phyloP scores from a whole-genome alignment of 2,888 invertebrate genomes.

The Pterostichus niger region DNA sequence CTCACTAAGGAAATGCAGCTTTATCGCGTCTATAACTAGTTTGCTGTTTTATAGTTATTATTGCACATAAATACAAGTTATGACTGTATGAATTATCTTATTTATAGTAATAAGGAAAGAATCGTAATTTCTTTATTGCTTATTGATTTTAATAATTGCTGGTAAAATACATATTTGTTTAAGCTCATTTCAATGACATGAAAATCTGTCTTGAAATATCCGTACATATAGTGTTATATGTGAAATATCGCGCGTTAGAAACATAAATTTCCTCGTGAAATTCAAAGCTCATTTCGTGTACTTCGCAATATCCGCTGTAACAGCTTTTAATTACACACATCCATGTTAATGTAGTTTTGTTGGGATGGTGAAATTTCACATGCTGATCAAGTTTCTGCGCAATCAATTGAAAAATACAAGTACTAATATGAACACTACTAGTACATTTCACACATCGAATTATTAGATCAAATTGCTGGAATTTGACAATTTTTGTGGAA shows the following conservation, averaged over 20 bases:
- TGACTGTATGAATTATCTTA: neutral
- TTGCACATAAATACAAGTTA: neutral
- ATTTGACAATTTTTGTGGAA: no score
- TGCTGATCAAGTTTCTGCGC: slow-evolving; percentile 12
- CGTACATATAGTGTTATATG: no score
- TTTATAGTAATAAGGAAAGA: slow-evolving; percentile 6
- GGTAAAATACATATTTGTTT: neutral
- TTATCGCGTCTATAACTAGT: slow-evolving; percentile 34
- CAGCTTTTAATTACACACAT: slow-evolving; percentile 5
- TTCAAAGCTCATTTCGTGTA: neutral
- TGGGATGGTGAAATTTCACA: neutral
- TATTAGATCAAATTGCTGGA: no score
- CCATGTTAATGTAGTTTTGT: slow-evolving; percentile 14
- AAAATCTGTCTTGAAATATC: no score
- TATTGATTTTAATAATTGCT: neutral
- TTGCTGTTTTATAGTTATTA: slow-evolving; percentile 36
- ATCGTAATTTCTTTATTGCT: neutral
- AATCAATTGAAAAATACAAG: slow-evolving; percentile 11
- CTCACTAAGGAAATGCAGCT: slow-evolving; percentile 29
- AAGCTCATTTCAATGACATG: no score
- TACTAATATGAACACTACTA: no score
- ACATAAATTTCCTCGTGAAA: no score
- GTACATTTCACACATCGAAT: no score
- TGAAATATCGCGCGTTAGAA: no score
- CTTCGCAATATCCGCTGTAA: neutral